phyloP scores from a whole-genome alignment of 2,113 vertebrate species.

The Apodemus sylvaticus region DNA sequence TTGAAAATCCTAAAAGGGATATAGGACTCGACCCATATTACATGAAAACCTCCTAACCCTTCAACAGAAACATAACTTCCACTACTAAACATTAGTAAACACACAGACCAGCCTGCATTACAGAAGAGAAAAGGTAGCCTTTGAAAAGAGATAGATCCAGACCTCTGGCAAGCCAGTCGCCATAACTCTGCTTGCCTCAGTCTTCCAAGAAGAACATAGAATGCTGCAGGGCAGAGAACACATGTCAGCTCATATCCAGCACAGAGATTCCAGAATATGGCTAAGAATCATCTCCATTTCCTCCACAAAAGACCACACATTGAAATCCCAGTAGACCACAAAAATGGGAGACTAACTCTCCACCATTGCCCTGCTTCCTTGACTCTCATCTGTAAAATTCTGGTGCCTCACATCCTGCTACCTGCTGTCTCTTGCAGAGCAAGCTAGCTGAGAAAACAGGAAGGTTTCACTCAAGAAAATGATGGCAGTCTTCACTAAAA shows the following conservation, averaged over 20 bases:
- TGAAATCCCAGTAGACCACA: neutral
- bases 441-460: neutral
- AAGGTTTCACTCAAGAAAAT: neutral
- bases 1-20: neutral
- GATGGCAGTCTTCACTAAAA: neutral
- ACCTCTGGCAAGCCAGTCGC: neutral
- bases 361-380: neutral
- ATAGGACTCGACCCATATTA: neutral
- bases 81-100: neutral
- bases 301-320: neutral
- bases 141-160: too few species aligned
- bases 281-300: neutral
- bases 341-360: neutral
- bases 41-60: neutral
- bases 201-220: neutral
- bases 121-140: neutral
- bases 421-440: neutral
- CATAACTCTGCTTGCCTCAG: rapidly evolving
- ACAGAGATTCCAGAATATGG: neutral
- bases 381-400: neutral
- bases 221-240: neutral
- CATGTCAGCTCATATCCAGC: neutral
- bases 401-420: neutral
- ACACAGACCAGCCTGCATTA: too few species aligned
- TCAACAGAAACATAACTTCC: neutral